phyloP scores from a whole-genome alignment of 2,113 vertebrate species.

The Colaptes auratus region DNA sequence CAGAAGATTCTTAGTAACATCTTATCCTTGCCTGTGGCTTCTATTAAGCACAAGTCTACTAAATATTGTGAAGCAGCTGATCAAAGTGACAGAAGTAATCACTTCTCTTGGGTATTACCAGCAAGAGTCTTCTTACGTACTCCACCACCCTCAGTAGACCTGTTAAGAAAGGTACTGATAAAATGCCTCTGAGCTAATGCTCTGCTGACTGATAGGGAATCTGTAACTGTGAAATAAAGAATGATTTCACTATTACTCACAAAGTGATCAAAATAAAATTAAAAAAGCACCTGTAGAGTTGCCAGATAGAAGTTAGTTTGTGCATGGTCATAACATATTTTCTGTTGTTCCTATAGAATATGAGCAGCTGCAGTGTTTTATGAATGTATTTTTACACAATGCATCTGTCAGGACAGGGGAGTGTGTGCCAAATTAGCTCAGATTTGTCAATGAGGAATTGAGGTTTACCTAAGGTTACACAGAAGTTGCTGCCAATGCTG shows the following conservation, averaged over 20 bases:
- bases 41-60: not conserved
- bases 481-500: not conserved
- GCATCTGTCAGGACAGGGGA: fast-evolving
- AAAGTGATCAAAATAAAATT: not conserved
- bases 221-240: not conserved
- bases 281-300: not conserved
- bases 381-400: not conserved
- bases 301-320: not conserved
- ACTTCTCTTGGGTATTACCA: not conserved
- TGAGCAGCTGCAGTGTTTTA: not conserved
- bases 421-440: not conserved
- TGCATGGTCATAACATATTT: not conserved
- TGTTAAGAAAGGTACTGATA: not conserved
- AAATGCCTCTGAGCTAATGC: not conserved
- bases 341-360: not conserved
- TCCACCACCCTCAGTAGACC: not conserved
- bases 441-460: not conserved
- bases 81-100: not conserved
- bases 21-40: not conserved
- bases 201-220: not conserved
- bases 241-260: not conserved
- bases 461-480: not conserved
- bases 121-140: not conserved
- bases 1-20: not conserved
- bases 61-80: not conserved